phyloP scores from a whole-genome alignment of 2,797 vertebrate genomes.

The Scyliorhinus canicula region DNA sequence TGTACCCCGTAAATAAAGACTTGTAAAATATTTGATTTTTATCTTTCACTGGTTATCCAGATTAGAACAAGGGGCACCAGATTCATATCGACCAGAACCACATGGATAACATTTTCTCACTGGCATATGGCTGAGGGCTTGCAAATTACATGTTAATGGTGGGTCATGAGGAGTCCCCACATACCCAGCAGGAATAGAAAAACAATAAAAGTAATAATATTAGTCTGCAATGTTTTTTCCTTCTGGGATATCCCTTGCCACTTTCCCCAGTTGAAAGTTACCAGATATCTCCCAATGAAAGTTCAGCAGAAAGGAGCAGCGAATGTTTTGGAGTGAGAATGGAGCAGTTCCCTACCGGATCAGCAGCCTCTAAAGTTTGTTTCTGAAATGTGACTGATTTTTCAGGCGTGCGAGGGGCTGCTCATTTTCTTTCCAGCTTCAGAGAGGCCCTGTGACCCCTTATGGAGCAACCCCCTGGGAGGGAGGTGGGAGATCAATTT shows the following conservation, averaged over 20 bases:
- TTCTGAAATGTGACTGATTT: background rate
- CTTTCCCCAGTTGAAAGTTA: background rate
- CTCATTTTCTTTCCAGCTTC: background rate
- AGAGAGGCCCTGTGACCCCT: background rate
- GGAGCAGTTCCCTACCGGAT: background rate
- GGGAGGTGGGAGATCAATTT: too few relatives aligned
- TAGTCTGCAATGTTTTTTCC: too few relatives aligned
- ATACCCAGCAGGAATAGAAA: too few relatives aligned
- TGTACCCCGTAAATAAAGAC: too few relatives aligned
- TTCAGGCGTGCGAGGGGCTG: background rate
- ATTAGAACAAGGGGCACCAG: too few relatives aligned
- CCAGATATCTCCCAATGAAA: background rate
- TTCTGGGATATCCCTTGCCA: background rate
- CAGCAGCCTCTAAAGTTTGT: background rate
- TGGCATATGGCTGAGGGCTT: background rate
- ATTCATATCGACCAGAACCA: too few relatives aligned
- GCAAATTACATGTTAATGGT: background rate
- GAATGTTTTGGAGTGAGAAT: background rate
- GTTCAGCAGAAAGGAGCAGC: background rate
- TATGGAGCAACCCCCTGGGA: background rate
- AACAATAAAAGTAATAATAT: too few relatives aligned
- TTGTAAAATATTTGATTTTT: too few relatives aligned
- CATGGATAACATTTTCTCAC: too few relatives aligned
- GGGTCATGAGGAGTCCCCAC: background rate
- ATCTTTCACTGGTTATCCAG: too few relatives aligned